Base-by-base conservation (phyloP, 2,797 vertebrate genomes). In the Pipistrellus pygmaeus region DNA sequence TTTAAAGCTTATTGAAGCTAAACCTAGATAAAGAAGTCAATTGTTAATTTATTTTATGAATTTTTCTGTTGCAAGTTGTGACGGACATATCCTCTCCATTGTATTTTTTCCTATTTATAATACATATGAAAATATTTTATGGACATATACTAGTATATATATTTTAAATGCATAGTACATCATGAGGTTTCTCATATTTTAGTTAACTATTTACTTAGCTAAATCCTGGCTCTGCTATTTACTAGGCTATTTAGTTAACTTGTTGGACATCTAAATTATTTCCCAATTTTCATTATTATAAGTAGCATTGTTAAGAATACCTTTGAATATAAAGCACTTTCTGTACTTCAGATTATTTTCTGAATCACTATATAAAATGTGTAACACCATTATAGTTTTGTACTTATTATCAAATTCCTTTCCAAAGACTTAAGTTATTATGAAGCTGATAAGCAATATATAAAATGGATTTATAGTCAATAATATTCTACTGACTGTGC, bases 261-360 rank as follows among this genome's bases (percentile, higher is more conserved):
- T 76, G 44, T 66, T 92, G 17, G 7, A 68, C 10, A 88, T 62
- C 55, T 90, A 93, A 90, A 76, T 88, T 76, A 25, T 85, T 93
- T 78, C 41, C 23, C 83, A 68, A 55, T 86, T 94, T 93, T 93
- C 35, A 88, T 88, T 95, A 90, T 64, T 87, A 12, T 80, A 73
- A 71, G 32, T 83, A 88, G 27, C 60, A 44, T 18, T 93, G 44
- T 15, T 72, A 55, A 60, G 48, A 92, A 71, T 20, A 44, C 17
- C 20, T 90, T 91, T 94, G 38, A 30, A 86, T 88, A 35, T 8
- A 85, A 75, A 96, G 32, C 23, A 55, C n/a, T 90, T 95, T 77
- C 46, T 20, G 5, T 9, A 86, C 88, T 86, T 92, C 12, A 32
- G 62, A 46, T 92, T 93, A 10, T 25, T 88, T 88, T 13, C 18